phyloP scores from a whole-genome alignment of 2,113 vertebrate genomes.

The Labeo catla region DNA sequence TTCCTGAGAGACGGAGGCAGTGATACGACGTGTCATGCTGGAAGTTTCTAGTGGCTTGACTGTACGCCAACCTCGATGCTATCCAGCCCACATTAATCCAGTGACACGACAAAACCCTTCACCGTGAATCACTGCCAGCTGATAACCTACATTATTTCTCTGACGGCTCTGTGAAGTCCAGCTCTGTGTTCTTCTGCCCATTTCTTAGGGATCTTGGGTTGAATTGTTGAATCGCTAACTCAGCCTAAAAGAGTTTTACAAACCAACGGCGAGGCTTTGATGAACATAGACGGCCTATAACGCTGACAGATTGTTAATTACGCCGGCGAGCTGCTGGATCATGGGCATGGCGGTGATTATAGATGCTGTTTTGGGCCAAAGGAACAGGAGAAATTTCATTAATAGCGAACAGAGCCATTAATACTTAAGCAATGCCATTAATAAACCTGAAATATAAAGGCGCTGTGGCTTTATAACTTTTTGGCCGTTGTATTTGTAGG shows the following conservation, averaged over 20 bases:
- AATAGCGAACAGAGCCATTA: constrained; percentile 1
- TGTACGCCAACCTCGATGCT: too few species aligned
- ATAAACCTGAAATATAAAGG: constrained; percentile 5
- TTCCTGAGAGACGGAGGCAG: background rate
- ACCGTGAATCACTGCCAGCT: background rate
- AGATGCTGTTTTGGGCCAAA: background rate
- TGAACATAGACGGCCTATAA: background rate
- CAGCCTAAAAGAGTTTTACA: background rate
- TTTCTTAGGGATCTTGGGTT: background rate
- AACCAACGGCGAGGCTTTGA: background rate
- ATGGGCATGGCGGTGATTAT: background rate
- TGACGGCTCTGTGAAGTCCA: background rate
- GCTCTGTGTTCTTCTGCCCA: background rate
- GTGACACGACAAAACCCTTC: background rate
- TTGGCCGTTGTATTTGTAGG: background rate
- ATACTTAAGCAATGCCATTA: constrained; percentile 24
- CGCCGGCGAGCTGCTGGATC: background rate
- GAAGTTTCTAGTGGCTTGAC: background rate
- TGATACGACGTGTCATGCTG: background rate
- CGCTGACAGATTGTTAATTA: constrained; percentile 21
- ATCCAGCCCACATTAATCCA: background rate
- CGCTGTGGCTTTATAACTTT: background rate
- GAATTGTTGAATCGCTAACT: background rate
- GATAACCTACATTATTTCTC: background rate
- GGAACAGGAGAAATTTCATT: constrained; percentile 16